A percentile compares a stretch with the other conserved stretches of the same genome.
Evolutionary conservation across 2,888 invertebrate genomes (phyloP).

Genomic region (Oxyscelio sp.): DNA sequence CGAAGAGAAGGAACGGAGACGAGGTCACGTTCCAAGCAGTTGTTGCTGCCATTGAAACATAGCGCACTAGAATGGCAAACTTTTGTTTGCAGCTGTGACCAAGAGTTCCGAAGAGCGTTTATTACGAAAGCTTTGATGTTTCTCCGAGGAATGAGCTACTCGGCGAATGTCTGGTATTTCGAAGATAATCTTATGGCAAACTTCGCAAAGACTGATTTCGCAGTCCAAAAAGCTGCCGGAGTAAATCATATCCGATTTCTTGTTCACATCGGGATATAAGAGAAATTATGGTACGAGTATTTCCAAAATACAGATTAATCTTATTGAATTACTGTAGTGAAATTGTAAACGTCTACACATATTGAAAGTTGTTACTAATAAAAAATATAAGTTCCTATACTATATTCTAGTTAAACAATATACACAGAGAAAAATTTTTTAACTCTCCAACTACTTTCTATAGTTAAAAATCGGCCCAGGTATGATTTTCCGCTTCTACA

Average conservation of each 20-base stretch:
- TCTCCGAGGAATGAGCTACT: slow-evolving; percentile 77
- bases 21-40: slow-evolving; percentile 71
- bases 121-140: slow-evolving; percentile 75
- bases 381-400: too few relatives aligned
- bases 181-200: slow-evolving; percentile 51
- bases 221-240: slow-evolving; percentile 39
- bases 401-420: too few relatives aligned
- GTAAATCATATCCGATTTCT: slow-evolving; percentile 26
- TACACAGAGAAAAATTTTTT: too few relatives aligned
- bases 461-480: too few relatives aligned
- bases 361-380: too few relatives aligned
- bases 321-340: slow-evolving; percentile 5
- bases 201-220: slow-evolving; percentile 36
- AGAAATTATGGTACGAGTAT: slow-evolving; percentile 16
- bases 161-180: slow-evolving; percentile 61
- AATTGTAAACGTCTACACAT: too few relatives aligned
- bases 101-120: slow-evolving; percentile 74
- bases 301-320: slow-evolving; percentile 8
- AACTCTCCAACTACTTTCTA: too few relatives aligned
- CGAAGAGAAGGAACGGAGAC: slow-evolving; percentile 43
- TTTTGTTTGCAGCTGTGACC: slow-evolving; percentile 81
- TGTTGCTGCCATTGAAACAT: slow-evolving; percentile 64
- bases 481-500: too few relatives aligned
- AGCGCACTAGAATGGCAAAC: slow-evolving; percentile 72
- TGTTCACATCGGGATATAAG: background rate